These are phyloP conservation scores for Holcopasites calliopsidis DNA, from an alignment of 1,140 invertebrate species.

Conservation along the genomic window DNA sequence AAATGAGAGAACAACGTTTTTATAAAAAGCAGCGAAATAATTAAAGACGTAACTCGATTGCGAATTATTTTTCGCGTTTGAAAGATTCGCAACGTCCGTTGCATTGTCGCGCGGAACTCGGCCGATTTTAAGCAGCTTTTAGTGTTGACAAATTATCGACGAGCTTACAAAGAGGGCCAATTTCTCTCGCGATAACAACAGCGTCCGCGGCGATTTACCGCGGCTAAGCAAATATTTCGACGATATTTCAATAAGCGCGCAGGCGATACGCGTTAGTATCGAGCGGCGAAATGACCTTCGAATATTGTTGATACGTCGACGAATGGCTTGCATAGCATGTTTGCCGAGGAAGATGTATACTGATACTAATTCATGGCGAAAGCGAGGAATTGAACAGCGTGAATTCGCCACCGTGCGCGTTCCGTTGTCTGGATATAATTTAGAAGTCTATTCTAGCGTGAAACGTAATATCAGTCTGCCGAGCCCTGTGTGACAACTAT, in stretches of 20 bases:
- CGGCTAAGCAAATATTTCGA: conserved; percentile 29
- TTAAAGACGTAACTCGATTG: too few relatives aligned
- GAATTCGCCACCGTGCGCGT: not conserved
- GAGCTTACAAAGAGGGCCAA: conserved; percentile 15
- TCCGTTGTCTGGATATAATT: conserved; percentile 1
- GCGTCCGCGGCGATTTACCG: conserved; percentile 20
- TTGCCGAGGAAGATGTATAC: conserved; percentile 32
- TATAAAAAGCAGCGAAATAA: not conserved
- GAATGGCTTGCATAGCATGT: conserved; percentile 21
- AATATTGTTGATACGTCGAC: conserved; percentile 20
- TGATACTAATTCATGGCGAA: conserved; percentile 17
- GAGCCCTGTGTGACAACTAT: not conserved
- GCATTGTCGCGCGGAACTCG: too few relatives aligned
- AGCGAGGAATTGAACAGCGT: conserved; percentile 10
- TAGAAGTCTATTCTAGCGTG: conserved; percentile 2
- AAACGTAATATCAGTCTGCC: not conserved
- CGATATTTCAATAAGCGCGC: conserved; percentile 39
- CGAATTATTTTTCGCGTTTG: too few relatives aligned
- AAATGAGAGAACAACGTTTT: not conserved
- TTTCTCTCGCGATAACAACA: conserved; percentile 25
- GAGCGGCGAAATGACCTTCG: conserved; percentile 6
- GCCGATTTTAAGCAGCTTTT: not conserved
- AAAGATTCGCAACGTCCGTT: not conserved
- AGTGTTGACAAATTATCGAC: conserved; percentile 4
- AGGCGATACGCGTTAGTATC: conserved; percentile 30